Conservation (phyloP, 2,113 vertebrate genomes). For the Micronycteris hirsuta region DNA sequence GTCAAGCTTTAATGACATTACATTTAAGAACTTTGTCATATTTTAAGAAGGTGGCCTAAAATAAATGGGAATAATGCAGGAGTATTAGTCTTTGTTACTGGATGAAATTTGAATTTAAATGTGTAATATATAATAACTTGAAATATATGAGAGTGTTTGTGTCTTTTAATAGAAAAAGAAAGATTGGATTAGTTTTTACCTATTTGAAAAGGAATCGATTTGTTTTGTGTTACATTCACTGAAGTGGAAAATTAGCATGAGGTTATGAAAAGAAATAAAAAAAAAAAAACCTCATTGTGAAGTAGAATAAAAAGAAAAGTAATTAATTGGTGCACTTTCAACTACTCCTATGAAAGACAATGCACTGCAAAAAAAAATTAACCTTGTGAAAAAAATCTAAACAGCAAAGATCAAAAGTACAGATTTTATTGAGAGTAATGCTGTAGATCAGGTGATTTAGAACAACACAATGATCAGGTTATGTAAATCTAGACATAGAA, state of each 20-base stretch:
- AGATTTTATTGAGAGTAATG: neutral
- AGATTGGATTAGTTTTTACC: conserved; percentile 21
- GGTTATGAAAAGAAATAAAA: conserved; percentile 37
- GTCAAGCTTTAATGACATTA: neutral
- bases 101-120: neutral
- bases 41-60: neutral
- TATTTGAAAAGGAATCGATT: conserved; percentile 35
- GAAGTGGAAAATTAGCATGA: conserved; percentile 61
- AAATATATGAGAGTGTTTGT: neutral
- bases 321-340: conserved; percentile 50
- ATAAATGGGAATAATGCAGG: neutral
- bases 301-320: conserved; percentile 49
- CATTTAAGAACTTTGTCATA: neutral
- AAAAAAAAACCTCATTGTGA: neutral
- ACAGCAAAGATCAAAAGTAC: neutral
- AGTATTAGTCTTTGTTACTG: neutral
- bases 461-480: neutral
- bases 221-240: conserved; percentile 32
- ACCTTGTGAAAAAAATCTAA: conserved; percentile 6
- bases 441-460: neutral
- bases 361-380: neutral
- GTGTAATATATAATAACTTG: neutral
- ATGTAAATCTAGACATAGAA: neutral
- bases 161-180: conserved; percentile 10
- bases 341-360: conserved; percentile 21